Evolutionary conservation across 2,113 vertebrate genomes (phyloP), one percentile per base, ranked within the genome.

Genomic region (Aepyceros melampus): DNA sequence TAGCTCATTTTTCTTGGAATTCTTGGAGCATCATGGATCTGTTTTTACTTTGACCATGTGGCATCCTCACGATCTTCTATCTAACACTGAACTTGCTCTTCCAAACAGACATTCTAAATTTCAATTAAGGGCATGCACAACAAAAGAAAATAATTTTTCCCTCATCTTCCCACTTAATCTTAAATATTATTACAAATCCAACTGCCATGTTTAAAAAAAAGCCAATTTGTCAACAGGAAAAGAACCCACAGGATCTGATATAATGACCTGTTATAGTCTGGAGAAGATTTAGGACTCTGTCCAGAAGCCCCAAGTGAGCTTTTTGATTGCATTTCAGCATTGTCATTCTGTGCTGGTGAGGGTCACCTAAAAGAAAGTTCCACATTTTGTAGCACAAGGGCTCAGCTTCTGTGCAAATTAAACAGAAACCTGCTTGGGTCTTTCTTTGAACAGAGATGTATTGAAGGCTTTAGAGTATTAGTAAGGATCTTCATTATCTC

Each of bases 211-310:
- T 49, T 81, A 49, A 95, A 95, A 95, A 94, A 96, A 36, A 86
- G 91, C 95, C 87, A 81, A 94, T 97, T 96, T 97, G 88, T 98
- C 95, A 95, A 40, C 81, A 91, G 78, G 96, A 98, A 97, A 93
- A 89, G 33, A 96, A 56, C 92, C 98, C 97, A 85, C 74, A 21
- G 91, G 96, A 97, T 83, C 90, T 91, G 88, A 82, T 95, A 40
- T 74, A 96, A 96, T 79, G 82, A 25, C 60, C 95, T 36, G 47
- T 55, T 97, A 87, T 47, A 95, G 97, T 97, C 96, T 95, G 96
- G 76, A 98, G 82, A 71, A 23, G 83, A 47, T 58, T 83, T 62
- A 89, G 87, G 25, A 96, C 87, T 91, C 96, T 94, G 92, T 45
- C 55, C 97, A 95, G 96, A 97, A 98, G 79, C 87, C 87, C 97